phyloP scores from a whole-genome alignment of 1,140 invertebrate species.

The Drosophila lowei region DNA sequence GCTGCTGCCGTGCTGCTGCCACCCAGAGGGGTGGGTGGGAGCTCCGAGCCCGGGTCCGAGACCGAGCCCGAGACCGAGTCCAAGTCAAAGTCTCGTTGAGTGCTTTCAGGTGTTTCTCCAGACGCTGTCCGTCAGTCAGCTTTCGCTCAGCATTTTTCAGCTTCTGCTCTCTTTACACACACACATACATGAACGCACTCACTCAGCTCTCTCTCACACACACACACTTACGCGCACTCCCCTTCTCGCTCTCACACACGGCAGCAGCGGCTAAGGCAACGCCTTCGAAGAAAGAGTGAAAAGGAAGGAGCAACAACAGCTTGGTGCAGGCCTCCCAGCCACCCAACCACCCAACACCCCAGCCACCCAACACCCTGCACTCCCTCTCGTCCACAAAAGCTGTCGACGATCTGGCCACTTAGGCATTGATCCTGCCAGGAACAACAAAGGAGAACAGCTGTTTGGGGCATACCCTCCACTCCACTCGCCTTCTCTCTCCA shows the following conservation, averaged over 20 bases:
- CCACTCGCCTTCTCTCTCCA: neutral
- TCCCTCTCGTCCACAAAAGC: too few species aligned
- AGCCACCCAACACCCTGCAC: too few species aligned
- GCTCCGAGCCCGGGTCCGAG: too few species aligned
- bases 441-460: constrained; percentile 60
- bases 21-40: too few species aligned
- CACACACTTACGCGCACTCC: constrained; percentile 24
- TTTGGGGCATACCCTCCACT: constrained; percentile 21
- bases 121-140: constrained; percentile 51
- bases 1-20: too few species aligned
- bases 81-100: constrained; percentile 25
- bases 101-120: constrained; percentile 50
- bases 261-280: constrained; percentile 53
- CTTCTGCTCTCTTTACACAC: constrained; percentile 40
- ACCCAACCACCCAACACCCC: too few species aligned
- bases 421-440: constrained; percentile 68
- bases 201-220: constrained; percentile 32
- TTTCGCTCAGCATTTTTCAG: constrained; percentile 58
- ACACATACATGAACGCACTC: constrained; percentile 30
- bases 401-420: constrained; percentile 67
- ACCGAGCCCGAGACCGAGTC: too few species aligned
- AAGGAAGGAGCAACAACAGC: constrained; percentile 29
- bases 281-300: constrained; percentile 66
- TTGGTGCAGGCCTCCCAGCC: too few species aligned
- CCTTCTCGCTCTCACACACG: constrained; percentile 17